Percentiles rank a stretch among this genome's conserved stretches.
Evolutionary conservation across 30 jellyfish, hydroid and myxozoan species (phyloP).

Genomic region (Hydractinia symbiolongicarpus): DNA sequence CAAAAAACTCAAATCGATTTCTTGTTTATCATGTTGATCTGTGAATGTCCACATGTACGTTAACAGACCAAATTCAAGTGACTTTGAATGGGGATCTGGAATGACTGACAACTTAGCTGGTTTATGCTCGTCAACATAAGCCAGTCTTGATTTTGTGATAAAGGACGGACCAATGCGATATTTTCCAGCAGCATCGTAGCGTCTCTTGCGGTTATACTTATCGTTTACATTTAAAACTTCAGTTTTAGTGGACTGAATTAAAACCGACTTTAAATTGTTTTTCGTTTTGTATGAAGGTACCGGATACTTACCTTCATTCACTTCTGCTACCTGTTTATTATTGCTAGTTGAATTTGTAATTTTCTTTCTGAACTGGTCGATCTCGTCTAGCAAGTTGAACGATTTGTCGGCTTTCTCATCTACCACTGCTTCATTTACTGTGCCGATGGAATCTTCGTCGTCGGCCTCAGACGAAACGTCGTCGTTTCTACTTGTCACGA

Average conservation of each 20-base stretch:
- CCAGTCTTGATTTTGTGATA: conserved; percentile 23
- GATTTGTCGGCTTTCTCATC: too few relatives aligned
- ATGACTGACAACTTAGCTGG: conserved; percentile 37
- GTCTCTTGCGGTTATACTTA: conserved; percentile 22
- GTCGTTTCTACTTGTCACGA: too few relatives aligned
- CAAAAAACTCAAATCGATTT: conserved; percentile 28
- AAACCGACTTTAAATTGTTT: not conserved
- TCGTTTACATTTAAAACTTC: conserved; percentile 12
- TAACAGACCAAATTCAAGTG: conserved; percentile 37
- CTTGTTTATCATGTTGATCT: conserved; percentile 41
- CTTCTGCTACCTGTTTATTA: too few relatives aligned
- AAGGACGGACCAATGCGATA: conserved; percentile 39
- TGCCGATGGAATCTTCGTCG: too few relatives aligned
- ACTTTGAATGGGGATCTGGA: conserved; percentile 17
- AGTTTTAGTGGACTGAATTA: not conserved
- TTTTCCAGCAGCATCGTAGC: conserved; percentile 39
- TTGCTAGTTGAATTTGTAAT: too few relatives aligned
- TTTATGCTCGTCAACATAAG: conserved; percentile 32
- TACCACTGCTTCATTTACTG: too few relatives aligned
- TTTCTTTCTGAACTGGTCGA: too few relatives aligned
- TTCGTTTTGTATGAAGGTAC: conserved; percentile 7
- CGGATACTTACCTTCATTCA: too few relatives aligned
- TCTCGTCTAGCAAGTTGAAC: too few relatives aligned
- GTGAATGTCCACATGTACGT: conserved; percentile 39
- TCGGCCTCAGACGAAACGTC: too few relatives aligned